phyloP scores from a whole-genome alignment of 2,113 vertebrate species.

The Tachycineta bicolor region DNA sequence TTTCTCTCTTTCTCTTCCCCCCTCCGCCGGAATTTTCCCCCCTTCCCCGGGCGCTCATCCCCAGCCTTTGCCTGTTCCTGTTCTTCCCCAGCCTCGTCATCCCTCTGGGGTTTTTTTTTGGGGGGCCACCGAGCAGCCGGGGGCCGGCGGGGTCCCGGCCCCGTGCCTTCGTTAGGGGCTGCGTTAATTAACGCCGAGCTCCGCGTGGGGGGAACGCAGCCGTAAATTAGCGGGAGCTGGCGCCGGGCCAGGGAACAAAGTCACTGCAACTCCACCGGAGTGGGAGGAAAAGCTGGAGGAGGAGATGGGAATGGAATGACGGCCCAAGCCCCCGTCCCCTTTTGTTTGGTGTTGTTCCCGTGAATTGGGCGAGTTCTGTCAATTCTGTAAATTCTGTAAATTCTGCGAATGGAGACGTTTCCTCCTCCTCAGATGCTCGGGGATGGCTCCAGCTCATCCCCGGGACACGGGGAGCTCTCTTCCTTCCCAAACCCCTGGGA shows the following conservation, averaged over 20 bases:
- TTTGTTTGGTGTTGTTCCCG: not conserved
- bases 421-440: not conserved
- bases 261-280: slow-evolving; percentile 2
- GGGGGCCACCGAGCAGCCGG: not conserved
- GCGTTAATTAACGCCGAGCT: slow-evolving; percentile 30
- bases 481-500: not conserved
- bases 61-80: not conserved
- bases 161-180: not conserved
- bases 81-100: not conserved
- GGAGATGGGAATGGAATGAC: not conserved
- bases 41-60: not conserved
- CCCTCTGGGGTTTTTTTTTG: not conserved
- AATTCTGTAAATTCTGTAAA: too few species aligned
- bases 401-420: not conserved
- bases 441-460: not conserved
- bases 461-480: accelerated
- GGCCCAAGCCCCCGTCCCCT: not conserved
- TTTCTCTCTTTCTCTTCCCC: too few species aligned
- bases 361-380: too few species aligned
- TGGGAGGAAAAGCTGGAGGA: slow-evolving; percentile 56
- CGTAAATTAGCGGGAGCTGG: slow-evolving; percentile 19
- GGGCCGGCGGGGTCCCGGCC: not conserved
- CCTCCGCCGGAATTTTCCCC: not conserved
- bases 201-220: not conserved
- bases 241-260: not conserved